Evolutionary conservation across 1,140 invertebrate species (phyloP).

Genomic region (Matsumurasca onukii): DNA sequence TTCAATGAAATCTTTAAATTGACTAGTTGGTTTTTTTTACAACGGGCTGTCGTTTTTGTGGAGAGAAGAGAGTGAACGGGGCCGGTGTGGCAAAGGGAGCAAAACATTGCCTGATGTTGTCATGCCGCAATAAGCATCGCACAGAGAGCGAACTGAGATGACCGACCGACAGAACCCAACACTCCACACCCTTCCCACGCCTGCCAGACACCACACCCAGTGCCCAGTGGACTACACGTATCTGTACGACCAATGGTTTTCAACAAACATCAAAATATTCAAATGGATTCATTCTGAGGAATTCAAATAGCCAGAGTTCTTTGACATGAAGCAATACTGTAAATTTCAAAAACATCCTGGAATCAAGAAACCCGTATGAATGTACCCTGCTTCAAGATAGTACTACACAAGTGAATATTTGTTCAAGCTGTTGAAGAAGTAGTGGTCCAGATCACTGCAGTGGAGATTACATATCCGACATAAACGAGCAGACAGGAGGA

Average conservation of each 20-base stretch:
- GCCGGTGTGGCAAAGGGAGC: constrained; percentile 66
- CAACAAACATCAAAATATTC: background rate
- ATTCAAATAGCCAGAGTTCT: background rate
- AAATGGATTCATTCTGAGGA: background rate
- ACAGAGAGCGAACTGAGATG: constrained; percentile 50
- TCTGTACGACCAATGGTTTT: background rate
- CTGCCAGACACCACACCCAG: background rate
- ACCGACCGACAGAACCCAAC: constrained; percentile 37
- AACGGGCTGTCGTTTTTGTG: too few species aligned
- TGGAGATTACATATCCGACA: too few species aligned
- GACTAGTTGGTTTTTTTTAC: too few species aligned
- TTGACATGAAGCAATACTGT: background rate
- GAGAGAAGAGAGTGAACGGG: too few species aligned
- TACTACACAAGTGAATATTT: too few species aligned
- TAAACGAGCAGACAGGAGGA: too few species aligned
- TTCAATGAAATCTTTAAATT: too few species aligned
- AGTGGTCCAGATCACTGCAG: too few species aligned
- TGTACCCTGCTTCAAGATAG: too few species aligned
- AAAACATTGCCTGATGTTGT: constrained; percentile 62
- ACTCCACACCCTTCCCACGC: background rate
- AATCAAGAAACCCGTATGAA: background rate
- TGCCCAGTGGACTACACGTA: background rate
- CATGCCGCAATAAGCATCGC: constrained; percentile 57
- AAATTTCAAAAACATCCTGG: background rate
- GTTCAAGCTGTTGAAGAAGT: too few species aligned